phyloP scores from a whole-genome alignment of 2,888 invertebrate genomes.

The Bembecia ichneumoniformis region DNA sequence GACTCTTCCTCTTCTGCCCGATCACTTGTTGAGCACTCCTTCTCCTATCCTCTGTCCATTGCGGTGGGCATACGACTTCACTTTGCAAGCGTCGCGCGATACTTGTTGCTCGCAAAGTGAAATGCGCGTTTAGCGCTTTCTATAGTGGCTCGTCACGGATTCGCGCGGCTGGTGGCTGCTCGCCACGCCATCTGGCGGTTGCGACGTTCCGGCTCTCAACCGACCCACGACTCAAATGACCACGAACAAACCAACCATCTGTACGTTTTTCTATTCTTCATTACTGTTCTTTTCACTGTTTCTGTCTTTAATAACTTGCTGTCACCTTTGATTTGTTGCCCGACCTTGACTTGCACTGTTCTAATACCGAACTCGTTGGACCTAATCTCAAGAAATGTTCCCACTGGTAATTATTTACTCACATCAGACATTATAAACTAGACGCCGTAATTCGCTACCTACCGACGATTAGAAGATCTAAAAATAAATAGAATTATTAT shows the following conservation, averaged over 20 bases:
- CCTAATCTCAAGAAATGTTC: not conserved
- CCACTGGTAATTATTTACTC: not conserved
- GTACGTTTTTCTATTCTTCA: slow-evolving; percentile 56
- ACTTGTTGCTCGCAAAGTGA: slow-evolving; percentile 49
- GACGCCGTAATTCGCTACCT: too few species aligned
- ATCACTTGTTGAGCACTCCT: slow-evolving; percentile 24
- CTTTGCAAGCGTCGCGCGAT: slow-evolving; percentile 23
- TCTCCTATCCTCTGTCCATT: slow-evolving; percentile 9
- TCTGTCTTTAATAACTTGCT: slow-evolving; percentile 19
- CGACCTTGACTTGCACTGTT: not conserved
- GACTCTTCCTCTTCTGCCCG: slow-evolving; percentile 17
- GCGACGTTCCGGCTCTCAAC: slow-evolving; percentile 71
- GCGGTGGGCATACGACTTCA: slow-evolving; percentile 32
- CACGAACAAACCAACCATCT: slow-evolving; percentile 69
- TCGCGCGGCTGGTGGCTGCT: slow-evolving; percentile 80
- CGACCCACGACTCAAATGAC: slow-evolving; percentile 64
- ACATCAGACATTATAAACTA: not conserved
- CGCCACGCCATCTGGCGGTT: slow-evolving; percentile 81
- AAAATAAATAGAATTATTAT: too few species aligned
- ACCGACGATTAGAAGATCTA: too few species aligned
- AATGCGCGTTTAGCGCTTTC: slow-evolving; percentile 57
- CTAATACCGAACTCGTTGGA: not conserved
- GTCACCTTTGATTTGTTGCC: slow-evolving; percentile 8
- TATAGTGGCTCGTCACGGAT: slow-evolving; percentile 78
- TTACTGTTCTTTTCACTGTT: slow-evolving; percentile 30